Percentiles rank a stretch among this genome's conserved stretches.
These are phyloP conservation scores for Neolamprologus sp. DNA, from an alignment of 2,113 vertebrate genomes.

Conservation along the genomic window DNA sequence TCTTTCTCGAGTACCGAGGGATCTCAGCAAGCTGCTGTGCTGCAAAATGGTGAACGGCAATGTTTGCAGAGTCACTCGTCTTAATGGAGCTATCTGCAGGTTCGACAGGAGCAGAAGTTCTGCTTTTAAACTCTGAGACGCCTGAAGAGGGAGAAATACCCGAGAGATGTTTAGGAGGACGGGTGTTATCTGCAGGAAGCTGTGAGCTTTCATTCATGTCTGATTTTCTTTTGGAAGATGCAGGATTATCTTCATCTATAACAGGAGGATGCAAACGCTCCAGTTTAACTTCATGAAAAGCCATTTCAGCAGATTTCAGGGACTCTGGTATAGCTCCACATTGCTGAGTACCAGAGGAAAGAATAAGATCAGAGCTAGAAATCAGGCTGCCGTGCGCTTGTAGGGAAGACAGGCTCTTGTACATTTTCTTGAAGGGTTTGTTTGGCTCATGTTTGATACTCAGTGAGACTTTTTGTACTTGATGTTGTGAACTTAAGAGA, in stretches of 20 bases:
- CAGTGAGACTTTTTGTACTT: neutral
- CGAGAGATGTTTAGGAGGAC: slow-evolving; percentile 22
- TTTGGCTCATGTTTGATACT: neutral
- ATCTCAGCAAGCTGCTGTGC: neutral
- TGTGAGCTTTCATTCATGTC: neutral
- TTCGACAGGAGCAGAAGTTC: neutral
- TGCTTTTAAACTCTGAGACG: neutral
- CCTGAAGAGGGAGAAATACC: neutral
- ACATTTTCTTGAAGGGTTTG: neutral
- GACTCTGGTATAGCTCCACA: neutral
- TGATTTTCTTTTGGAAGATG: neutral
- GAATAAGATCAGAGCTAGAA: neutral
- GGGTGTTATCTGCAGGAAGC: neutral
- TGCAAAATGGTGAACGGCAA: neutral
- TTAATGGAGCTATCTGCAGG: neutral
- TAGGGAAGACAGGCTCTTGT: neutral
- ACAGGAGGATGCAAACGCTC: neutral
- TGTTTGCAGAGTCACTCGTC: neutral
- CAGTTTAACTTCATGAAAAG: neutral
- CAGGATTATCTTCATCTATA: neutral
- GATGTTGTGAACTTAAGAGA: neutral
- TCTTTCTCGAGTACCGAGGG: neutral
- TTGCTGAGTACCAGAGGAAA: neutral
- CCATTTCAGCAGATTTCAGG: neutral
- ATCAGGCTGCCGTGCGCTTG: neutral